Evolutionary conservation across 2,888 invertebrate genomes (phyloP).

Genomic region (Willowsia nigromaculata): DNA sequence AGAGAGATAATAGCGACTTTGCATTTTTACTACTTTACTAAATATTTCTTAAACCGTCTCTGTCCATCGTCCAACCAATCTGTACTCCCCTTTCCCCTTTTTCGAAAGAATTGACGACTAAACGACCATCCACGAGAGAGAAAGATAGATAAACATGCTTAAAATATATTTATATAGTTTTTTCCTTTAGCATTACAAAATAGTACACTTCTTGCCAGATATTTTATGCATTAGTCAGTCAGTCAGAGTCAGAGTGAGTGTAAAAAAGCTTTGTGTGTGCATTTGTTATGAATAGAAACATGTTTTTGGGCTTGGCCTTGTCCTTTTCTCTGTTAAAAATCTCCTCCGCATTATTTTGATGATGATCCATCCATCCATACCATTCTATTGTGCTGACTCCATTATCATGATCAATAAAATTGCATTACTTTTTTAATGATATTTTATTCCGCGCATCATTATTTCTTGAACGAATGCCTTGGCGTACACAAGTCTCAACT

Average conservation of each 20-base stretch:
- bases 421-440: conserved; percentile 38
- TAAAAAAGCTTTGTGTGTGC: background rate
- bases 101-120: background rate
- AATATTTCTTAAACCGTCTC: conserved; percentile 24
- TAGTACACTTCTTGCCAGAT: conserved; percentile 21
- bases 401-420: conserved; percentile 44
- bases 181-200: conserved; percentile 12
- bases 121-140: background rate
- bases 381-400: background rate
- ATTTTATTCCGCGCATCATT: conserved; percentile 25
- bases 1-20: conserved; percentile 43
- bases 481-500: background rate
- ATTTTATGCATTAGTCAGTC: conserved; percentile 34
- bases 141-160: conserved; percentile 8
- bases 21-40: conserved; percentile 35
- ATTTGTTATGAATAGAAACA: conserved; percentile 33
- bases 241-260: background rate
- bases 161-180: background rate
- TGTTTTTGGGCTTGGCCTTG: conserved; percentile 66
- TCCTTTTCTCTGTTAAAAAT: conserved; percentile 37
- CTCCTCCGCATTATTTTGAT: background rate
- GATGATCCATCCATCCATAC: background rate
- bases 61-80: background rate
- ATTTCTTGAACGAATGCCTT: background rate
- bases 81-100: conserved; percentile 5